Evolutionary conservation across 1,140 invertebrate species (phyloP), one percentile per base, ranked within the genome.

Genomic region (Phocides pigmalion): DNA sequence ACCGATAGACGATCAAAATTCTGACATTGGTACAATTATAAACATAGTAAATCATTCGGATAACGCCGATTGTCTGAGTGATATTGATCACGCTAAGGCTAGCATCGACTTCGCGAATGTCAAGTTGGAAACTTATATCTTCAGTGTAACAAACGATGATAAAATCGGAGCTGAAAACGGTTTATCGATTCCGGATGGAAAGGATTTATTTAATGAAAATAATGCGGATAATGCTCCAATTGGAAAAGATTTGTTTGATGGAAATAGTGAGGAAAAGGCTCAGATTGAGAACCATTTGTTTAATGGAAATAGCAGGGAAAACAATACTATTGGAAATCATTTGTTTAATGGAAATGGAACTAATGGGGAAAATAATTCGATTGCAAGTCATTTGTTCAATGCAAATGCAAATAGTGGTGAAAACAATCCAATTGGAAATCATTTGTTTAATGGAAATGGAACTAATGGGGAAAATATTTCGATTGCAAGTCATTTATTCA

Each of bases 21-120:
- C 22, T 17, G 32, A 32, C n/a, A 19, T n/a, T 8, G 22, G 19
- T 6, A 32, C 42, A 20, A 46, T 59, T 32, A n/a, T 42, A n/a
- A 59, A 47, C 28, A 47, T 59, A 11, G 37, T 37, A 6, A 47
- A n/a, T 11, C 17, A 37, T 15, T 15, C 44, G 3, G 44, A 61
- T 1, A 19, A 47, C n/a, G 9, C 28, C n/a, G 32, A 61, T 61
- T 61, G 44, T 35, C 17, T 61, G 8, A 22, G 17, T 25, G 58
- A 61, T 22, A 61, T 61, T 8, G 58, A 15, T 11, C 28, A 61
- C 4, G 58, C 58, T 11, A 61, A 61, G 14, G 58, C 58, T 49
- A 61, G 58, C 14, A 61, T 61, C 6, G 58, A 61, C 28, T 61
- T 61, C 19, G 42, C 58, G 14, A 61, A 61, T n/a, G 44, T 61